phyloP scores from a whole-genome alignment of 2,888 invertebrate species.

The Litoditis marina region DNA sequence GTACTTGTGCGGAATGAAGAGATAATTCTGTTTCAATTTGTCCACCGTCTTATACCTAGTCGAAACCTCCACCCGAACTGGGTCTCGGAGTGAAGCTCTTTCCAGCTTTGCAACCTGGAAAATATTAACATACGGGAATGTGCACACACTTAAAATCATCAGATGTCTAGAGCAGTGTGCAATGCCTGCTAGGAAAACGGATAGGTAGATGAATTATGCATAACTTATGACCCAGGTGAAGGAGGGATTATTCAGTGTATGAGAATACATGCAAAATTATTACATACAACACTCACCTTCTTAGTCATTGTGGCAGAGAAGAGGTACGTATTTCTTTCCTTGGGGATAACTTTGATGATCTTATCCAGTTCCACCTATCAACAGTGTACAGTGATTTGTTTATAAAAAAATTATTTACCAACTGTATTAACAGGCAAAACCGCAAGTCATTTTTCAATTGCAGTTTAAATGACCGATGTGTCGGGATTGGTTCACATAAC shows the following conservation, averaged over 20 bases:
- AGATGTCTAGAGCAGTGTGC: too few relatives aligned
- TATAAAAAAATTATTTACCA: conserved; percentile 1
- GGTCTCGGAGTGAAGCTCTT: conserved; percentile 86
- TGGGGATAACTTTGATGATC: conserved; percentile 84
- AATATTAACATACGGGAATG: neutral
- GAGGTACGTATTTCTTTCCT: conserved; percentile 83
- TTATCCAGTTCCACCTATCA: conserved; percentile 77
- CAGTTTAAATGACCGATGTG: too few relatives aligned
- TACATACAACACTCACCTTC: conserved; percentile 62
- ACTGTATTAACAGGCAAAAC: neutral
- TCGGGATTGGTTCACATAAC: too few relatives aligned
- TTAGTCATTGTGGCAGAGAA: conserved; percentile 99
- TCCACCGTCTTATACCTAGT: conserved; percentile 94
- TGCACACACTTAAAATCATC: too few relatives aligned
- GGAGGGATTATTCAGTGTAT: too few relatives aligned
- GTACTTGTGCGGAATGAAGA: conserved; percentile 90
- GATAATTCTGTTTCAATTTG: conserved; percentile 86
- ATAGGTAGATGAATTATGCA: too few relatives aligned
- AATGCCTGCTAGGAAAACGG: too few relatives aligned
- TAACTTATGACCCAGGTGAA: too few relatives aligned
- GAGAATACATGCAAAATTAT: too few relatives aligned
- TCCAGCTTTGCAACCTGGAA: conserved; percentile 80
- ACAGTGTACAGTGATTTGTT: neutral
- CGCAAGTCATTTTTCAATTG: too few relatives aligned
- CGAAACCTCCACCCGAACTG: conserved; percentile 88